These are phyloP conservation scores for Arge pagana DNA, from an alignment of 2,888 invertebrate species.

Conservation along the genomic window DNA sequence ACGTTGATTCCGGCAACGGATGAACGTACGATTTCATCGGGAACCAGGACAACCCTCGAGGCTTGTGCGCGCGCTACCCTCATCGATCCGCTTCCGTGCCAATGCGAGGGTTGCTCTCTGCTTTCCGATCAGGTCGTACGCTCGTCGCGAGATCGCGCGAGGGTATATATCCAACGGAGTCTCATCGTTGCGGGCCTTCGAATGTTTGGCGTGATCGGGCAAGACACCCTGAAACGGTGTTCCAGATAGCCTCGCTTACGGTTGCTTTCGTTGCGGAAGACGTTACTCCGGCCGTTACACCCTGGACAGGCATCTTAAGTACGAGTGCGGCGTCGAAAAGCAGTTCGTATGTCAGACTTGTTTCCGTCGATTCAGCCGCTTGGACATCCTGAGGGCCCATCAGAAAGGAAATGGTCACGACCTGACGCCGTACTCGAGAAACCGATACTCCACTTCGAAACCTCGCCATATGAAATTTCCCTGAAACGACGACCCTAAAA, in stretches of 20 bases:
- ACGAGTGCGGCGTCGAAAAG: conserved; percentile 56
- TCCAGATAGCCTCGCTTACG: conserved; percentile 35
- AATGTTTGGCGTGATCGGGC: conserved; percentile 33
- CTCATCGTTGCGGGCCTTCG: background rate
- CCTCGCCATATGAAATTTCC: too few relatives aligned
- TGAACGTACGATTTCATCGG: too few relatives aligned
- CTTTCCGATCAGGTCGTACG: too few relatives aligned
- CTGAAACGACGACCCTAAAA: too few relatives aligned
- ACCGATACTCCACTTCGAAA: conserved; percentile 31
- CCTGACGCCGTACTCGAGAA: conserved; percentile 37
- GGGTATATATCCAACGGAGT: too few relatives aligned
- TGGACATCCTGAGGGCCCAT: conserved; percentile 51
- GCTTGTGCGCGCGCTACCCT: too few relatives aligned
- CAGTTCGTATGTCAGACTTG: conserved; percentile 57
- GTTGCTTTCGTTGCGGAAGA: conserved; percentile 42
- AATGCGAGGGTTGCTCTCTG: too few relatives aligned
- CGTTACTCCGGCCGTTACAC: conserved; percentile 39
- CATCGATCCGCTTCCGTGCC: too few relatives aligned
- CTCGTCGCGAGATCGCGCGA: too few relatives aligned
- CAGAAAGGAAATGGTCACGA: conserved; percentile 41
- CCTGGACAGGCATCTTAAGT: conserved; percentile 51
- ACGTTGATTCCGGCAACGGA: too few relatives aligned
- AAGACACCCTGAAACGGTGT: conserved; percentile 24
- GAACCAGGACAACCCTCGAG: too few relatives aligned
- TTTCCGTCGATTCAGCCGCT: conserved; percentile 52